A percentile compares a stretch with the other conserved stretches of the same genome.
phyloP scores from a whole-genome alignment of 2,888 invertebrate species.

The Linnaemya tessellans region DNA sequence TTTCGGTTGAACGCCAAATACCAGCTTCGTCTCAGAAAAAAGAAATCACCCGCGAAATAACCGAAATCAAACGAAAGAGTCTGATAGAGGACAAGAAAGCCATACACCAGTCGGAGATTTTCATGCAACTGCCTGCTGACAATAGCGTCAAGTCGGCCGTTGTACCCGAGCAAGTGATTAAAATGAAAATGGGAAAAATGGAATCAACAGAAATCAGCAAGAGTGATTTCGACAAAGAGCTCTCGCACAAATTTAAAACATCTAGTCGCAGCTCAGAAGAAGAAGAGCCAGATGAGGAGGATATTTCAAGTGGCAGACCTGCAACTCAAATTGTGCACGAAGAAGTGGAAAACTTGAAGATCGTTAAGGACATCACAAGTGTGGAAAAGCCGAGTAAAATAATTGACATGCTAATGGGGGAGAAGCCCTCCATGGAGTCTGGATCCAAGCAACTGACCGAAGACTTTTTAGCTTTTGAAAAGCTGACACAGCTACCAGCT shows the following conservation, averaged over 20 bases:
- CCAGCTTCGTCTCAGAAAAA: conserved; percentile 89
- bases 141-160: conserved; percentile 82
- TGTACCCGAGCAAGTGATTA: conserved; percentile 82
- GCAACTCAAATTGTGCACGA: conserved; percentile 40
- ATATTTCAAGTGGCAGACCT: conserved; percentile 61
- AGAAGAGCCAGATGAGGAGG: conserved; percentile 46
- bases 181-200: conserved; percentile 83
- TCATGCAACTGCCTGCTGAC: conserved; percentile 83
- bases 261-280: conserved; percentile 80
- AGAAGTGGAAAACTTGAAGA: conserved; percentile 75
- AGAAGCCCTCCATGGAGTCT: conserved; percentile 70
- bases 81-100: conserved; percentile 83
- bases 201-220: conserved; percentile 82
- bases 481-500: conserved; percentile 77
- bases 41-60: conserved; percentile 89
- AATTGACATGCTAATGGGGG: conserved; percentile 56
- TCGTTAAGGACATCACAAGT: conserved; percentile 75
- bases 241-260: conserved; percentile 82
- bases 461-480: conserved; percentile 79
- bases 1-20: conserved; percentile 87
- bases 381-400: conserved; percentile 74
- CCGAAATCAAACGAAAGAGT: conserved; percentile 88
- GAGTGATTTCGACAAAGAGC: conserved; percentile 82
- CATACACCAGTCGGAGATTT: conserved; percentile 83
- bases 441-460: conserved; percentile 80